Conservation (phyloP, 2,888 invertebrate species). For the Callyntrura sp. region DNA sequence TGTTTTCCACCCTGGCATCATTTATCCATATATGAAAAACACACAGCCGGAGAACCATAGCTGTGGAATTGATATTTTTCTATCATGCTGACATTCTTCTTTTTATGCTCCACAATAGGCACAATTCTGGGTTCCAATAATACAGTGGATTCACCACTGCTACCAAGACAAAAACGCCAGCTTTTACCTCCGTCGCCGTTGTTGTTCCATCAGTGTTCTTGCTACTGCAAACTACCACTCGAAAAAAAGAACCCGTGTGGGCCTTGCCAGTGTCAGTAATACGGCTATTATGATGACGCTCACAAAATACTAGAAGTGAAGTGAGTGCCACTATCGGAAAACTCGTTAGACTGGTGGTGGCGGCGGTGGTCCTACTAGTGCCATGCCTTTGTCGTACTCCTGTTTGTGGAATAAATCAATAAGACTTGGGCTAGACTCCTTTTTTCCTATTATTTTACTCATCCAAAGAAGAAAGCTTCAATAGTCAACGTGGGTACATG, state of each 20-base stretch:
- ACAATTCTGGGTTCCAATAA: conserved; percentile 17
- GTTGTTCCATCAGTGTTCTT: background rate
- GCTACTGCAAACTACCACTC: background rate
- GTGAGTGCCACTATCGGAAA: conserved; percentile 33
- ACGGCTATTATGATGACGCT: conserved; percentile 49
- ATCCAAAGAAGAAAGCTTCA: conserved; percentile 20
- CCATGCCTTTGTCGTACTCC: background rate
- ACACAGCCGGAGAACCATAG: background rate
- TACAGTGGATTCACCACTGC: conserved; percentile 30
- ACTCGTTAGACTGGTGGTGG: conserved; percentile 30
- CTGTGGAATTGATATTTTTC: conserved; percentile 42
- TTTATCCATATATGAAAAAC: background rate
- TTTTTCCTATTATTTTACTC: conserved; percentile 56
- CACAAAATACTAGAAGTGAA: conserved; percentile 30
- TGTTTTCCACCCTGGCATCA: background rate
- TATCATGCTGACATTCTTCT: conserved; percentile 54
- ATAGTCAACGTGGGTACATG: conserved; percentile 29
- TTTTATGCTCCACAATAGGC: background rate
- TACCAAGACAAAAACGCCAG: conserved; percentile 25
- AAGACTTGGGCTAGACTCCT: conserved; percentile 56
- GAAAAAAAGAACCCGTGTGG: background rate
- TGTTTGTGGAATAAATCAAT: conserved; percentile 71
- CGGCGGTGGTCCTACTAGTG: background rate
- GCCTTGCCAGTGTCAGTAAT: conserved; percentile 42
- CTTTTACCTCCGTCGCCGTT: conserved; percentile 12